A percentile compares a stretch with the other conserved stretches of the same genome.
Conservation (phyloP, 2,797 vertebrate species). For the Todus mexicanus region DNA sequence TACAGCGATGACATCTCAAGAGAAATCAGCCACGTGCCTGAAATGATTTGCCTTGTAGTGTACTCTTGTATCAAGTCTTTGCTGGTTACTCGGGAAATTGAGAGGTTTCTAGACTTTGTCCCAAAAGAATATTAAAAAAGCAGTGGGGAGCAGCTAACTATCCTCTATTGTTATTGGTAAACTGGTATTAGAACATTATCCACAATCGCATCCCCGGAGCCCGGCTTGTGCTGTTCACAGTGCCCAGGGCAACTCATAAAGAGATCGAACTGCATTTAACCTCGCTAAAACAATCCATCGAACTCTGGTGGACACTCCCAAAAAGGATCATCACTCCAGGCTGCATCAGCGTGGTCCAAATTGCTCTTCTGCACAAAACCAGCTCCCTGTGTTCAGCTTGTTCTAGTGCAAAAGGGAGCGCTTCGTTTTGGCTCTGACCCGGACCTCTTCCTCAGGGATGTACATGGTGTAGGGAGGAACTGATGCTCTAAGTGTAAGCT, state of each 20-base stretch:
- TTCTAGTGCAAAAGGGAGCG: neutral
- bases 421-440: neutral
- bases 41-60: neutral
- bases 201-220: neutral
- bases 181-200: neutral
- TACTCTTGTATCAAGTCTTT: neutral
- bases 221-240: neutral
- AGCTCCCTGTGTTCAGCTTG: neutral
- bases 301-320: neutral
- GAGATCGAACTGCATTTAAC: slow-evolving; percentile 60
- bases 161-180: neutral
- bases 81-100: neutral
- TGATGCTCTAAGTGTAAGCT: rapidly evolving
- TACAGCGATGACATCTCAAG: neutral
- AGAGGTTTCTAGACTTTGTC: neutral
- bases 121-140: neutral
- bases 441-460: neutral
- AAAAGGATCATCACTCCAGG: neutral
- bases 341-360: rapidly evolving
- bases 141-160: neutral
- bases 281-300: slow-evolving; percentile 25
- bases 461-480: neutral
- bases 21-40: neutral
- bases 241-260: neutral
- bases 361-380: neutral